These are phyloP conservation scores for Melanerpes formicivorus DNA, from an alignment of 2,113 vertebrate genomes.

Conservation along the genomic window DNA sequence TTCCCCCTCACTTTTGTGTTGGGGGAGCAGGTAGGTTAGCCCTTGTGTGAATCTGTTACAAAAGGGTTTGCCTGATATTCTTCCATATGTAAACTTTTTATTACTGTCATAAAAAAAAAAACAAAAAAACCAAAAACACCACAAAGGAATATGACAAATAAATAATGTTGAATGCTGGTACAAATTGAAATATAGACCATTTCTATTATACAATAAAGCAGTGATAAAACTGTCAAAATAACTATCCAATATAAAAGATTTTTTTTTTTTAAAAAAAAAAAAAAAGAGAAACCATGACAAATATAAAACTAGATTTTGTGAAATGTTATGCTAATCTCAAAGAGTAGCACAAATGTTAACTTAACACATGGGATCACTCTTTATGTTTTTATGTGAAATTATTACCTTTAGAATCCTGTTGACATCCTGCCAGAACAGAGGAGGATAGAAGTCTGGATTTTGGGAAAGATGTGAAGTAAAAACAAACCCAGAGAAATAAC, in stretches of 20 bases:
- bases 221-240: background rate
- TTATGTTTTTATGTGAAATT: background rate
- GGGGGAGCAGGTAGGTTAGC: too few species aligned
- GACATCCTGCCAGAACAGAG: background rate
- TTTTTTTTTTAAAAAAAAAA: too few species aligned
- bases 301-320: background rate
- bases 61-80: background rate
- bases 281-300: background rate
- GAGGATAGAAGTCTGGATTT: background rate
- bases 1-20: too few species aligned
- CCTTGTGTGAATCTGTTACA: too few species aligned
- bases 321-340: background rate
- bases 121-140: too few species aligned
- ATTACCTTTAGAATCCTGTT: background rate
- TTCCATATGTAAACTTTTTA: background rate
- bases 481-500: background rate
- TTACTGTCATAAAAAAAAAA: background rate
- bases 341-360: background rate
- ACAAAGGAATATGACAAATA: background rate
- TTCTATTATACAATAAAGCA: background rate
- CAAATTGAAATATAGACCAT: background rate
- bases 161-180: background rate
- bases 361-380: background rate
- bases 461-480: background rate
- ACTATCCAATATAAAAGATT: background rate